Base-by-base conservation (phyloP, 1,140 invertebrate species). In the Drosophila arizonae region DNA sequence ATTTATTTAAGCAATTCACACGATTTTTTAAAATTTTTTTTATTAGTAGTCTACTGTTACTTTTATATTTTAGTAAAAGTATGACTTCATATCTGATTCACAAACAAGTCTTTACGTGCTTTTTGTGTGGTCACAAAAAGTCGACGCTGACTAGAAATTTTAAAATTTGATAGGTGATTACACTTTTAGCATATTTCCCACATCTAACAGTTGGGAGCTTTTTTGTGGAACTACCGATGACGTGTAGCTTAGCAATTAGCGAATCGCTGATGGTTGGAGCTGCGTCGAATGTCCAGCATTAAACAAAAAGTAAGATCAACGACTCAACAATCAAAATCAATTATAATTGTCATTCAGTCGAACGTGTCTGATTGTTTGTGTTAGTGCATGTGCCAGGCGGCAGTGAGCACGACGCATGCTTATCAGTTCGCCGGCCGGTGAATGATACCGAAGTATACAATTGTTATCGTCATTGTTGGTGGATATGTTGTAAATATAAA, bases 371-470 rank as follows among this genome's bases (percentile, higher is more conserved):
- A n/a, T 4, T 36, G 13, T 6, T 13, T 64, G 30, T 52, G 48
- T 70, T 43, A 28, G 43, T 43, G 28, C 54, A n/a, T n/a, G 15
- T 61, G 41, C 41, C 17, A n/a, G 21, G 28, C 13, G 9, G 13
- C 11, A 43, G 21, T 13, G 56, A 51, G 3, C 45, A 41, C 51
- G 62, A 28, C 60, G 77, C 67, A 60, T 72, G 79, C 79, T 84
- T 88, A 89, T 88, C 85, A 79, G 67, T 65, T 76, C 64, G 67
- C 84, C 84, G 84, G 84, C 77, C 77, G 79, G 80, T 75, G 64
- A 80, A 75, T 75, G 77, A 50, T 51, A 67, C 66, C n/a, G 24
- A 66, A 43, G 58, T 52, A 68, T 30, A 63, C 28, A 62, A 36
- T 65, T 57, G 58, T 70, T 79, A 60, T 77, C 76, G 61, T 52